Conservation (phyloP, 2,888 invertebrate genomes). For the Drosophila flavopinicola region DNA sequence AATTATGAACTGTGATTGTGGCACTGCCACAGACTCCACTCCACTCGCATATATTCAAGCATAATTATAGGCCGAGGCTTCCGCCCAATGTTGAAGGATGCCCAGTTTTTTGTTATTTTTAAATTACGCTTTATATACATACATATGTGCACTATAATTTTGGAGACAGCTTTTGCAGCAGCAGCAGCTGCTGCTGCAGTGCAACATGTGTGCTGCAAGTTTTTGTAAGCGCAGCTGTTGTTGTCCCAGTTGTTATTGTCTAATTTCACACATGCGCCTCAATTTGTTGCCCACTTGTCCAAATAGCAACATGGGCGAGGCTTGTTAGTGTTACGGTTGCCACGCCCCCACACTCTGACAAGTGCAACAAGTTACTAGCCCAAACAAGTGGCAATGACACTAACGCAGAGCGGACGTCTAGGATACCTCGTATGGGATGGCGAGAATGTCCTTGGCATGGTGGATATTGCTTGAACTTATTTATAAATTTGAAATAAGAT, state of each 20-base stretch:
- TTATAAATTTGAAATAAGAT: too few relatives aligned
- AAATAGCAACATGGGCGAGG: slow-evolving; percentile 43
- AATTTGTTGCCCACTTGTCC: slow-evolving; percentile 49
- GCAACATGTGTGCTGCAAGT: slow-evolving; percentile 53
- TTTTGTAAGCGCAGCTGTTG: slow-evolving; percentile 34
- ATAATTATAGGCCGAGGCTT: slow-evolving; percentile 58
- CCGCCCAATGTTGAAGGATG: slow-evolving; percentile 39
- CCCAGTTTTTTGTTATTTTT: slow-evolving; percentile 67
- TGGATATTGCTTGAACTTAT: too few relatives aligned
- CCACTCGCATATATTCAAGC: slow-evolving; percentile 22
- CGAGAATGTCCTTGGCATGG: too few relatives aligned
- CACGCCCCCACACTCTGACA: slow-evolving; percentile 39
- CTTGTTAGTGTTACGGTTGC: slow-evolving; percentile 39
- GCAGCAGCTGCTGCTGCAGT: slow-evolving; percentile 30
- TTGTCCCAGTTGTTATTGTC: slow-evolving; percentile 25
- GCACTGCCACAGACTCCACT: slow-evolving; percentile 26
- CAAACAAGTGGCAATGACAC: slow-evolving; percentile 28
- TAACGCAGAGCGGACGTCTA: not conserved
- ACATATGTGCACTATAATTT: slow-evolving; percentile 48
- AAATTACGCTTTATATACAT: slow-evolving; percentile 63
- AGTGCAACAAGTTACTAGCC: slow-evolving; percentile 53
- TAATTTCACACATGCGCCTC: slow-evolving; percentile 36
- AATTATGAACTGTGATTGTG: slow-evolving; percentile 73
- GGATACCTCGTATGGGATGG: slow-evolving; percentile 1
- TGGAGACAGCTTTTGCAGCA: slow-evolving; percentile 19